Evolutionary conservation across 1,140 invertebrate species (phyloP), one percentile per base, ranked within the genome.

Genomic region (Stegodyphus dumicola): DNA sequence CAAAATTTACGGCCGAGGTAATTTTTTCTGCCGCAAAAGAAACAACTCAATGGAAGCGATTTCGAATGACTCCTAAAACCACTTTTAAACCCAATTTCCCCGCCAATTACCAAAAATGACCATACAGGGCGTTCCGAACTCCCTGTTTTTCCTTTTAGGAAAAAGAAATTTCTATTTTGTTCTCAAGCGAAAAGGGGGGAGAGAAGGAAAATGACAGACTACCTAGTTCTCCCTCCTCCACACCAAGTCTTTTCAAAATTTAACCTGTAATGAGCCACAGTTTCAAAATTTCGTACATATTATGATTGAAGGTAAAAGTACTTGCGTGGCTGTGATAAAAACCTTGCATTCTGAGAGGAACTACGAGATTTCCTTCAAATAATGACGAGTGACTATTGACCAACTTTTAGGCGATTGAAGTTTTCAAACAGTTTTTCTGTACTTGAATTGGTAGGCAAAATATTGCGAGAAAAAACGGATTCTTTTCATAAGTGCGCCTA

Each of bases 11-110:
- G 15, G 51, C 77, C 33, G n/a, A 78, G 54, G 77, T 52, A 78
- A 78, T 78, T 78, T 78, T 15, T 65, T 66, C 66, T 65, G 66
- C 33, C 33, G 33, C 33, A 77, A 77, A 78, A 67, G 65, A 78
- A 67, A 78, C 77, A 69, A 78, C 77, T 78, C 77, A 78, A 78
- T 78, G 77, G 51, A 69, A 78, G 54, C 77, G 65, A 78, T 78
- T 78, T 78, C 60, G 51, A 69, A 78, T 69, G 65, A 33, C 33
- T 80, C 71, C 69, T 60, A 80, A 80, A 80, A 80, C 69, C 78
- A 71, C 78, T 80, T 73, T 60, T 54, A 71, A 66, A 54, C 48
- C 54, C 78, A 80, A 80, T 80, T 80, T 80, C 49, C 78, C 49
- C 66, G 66, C 69, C 69, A 71, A 80, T 80, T 80, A 71, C 67